Evolutionary conservation across 2,888 invertebrate species (phyloP).

Genomic region (Limnephilus rhombicus): DNA sequence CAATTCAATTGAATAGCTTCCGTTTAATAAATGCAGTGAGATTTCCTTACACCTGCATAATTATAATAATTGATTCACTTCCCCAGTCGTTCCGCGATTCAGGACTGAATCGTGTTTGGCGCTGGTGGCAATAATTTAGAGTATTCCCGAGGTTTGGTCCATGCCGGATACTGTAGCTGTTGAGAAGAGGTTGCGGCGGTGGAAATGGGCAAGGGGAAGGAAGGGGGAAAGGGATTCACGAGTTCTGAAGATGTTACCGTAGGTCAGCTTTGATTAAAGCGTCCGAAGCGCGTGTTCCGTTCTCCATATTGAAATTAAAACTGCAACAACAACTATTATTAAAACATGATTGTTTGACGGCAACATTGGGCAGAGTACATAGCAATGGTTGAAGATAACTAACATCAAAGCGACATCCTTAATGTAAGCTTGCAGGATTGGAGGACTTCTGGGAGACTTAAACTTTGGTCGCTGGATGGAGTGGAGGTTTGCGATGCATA

Average conservation of each 20-base stretch:
- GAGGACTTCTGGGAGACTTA: no score
- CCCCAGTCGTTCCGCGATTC: neutral
- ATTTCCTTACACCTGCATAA: neutral
- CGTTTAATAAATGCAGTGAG: neutral
- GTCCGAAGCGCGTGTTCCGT: conserved; percentile 47
- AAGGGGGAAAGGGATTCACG: conserved; percentile 49
- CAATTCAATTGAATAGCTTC: neutral
- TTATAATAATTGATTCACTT: neutral
- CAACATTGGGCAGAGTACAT: no score
- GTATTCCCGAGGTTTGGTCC: conserved; percentile 48
- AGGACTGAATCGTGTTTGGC: conserved; percentile 35
- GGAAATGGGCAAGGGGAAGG: neutral
- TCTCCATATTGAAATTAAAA: conserved; percentile 8
- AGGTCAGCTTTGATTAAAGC: conserved; percentile 59
- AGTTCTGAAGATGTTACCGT: conserved; percentile 60
- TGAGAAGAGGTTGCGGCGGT: neutral
- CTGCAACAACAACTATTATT: neutral
- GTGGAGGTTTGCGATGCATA: no score
- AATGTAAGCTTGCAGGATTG: no score
- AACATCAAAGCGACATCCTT: no score
- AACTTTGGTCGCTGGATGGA: no score
- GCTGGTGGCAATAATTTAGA: conserved; percentile 49
- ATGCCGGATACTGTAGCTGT: conserved; percentile 17
- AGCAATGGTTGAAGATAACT: no score
- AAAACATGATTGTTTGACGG: neutral